A percentile compares a stretch with the other conserved stretches of the same genome.
Conservation (phyloP, 2,113 vertebrate species). For the Chunga burmeisteri region DNA sequence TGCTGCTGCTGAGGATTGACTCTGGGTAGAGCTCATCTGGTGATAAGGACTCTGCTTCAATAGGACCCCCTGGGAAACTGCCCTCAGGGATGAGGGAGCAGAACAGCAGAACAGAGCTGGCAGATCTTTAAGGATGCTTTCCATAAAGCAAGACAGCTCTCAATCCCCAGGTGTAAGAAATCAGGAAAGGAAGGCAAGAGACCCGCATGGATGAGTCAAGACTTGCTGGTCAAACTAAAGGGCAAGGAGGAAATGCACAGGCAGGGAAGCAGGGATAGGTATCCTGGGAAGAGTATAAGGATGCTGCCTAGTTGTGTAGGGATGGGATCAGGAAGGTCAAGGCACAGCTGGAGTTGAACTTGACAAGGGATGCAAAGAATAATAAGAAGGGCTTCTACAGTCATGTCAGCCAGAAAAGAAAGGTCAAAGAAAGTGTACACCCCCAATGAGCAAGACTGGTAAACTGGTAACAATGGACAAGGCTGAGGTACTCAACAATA, state of each 20-base stretch:
- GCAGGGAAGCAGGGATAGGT: not conserved
- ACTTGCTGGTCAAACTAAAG: not conserved
- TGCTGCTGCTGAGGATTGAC: not conserved
- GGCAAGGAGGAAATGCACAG: not conserved
- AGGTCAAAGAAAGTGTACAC: fast-evolving
- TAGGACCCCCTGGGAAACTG: not conserved
- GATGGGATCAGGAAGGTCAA: not conserved
- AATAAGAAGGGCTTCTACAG: not conserved
- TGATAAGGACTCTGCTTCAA: not conserved
- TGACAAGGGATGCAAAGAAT: not conserved
- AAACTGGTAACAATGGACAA: not conserved
- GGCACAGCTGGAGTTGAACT: not conserved
- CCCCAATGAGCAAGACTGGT: not conserved
- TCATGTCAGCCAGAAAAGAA: not conserved
- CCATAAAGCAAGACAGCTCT: not conserved
- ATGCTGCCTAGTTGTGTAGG: not conserved
- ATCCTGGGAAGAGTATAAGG: not conserved
- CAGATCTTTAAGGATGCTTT: not conserved
- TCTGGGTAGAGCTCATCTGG: not conserved
- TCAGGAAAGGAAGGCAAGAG: not conserved
- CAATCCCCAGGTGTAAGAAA: not conserved
- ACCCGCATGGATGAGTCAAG: not conserved
- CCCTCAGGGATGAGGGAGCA: not conserved
- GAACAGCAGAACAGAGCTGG: not conserved
- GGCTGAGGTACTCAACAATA: not conserved